phyloP scores from a whole-genome alignment of 2,888 invertebrate species.

The Chloroclystis v-ata region DNA sequence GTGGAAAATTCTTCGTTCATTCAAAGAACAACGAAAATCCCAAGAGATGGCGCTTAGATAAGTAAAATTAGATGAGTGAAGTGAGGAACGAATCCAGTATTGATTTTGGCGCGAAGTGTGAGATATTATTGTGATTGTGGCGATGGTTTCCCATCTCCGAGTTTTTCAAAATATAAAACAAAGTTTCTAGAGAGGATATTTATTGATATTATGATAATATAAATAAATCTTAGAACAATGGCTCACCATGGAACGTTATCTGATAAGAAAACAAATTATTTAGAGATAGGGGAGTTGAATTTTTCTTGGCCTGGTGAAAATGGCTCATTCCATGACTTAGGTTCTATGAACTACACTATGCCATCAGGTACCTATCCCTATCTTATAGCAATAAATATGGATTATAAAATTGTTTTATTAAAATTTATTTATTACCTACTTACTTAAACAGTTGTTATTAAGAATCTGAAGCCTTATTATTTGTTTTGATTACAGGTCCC shows the following conservation, averaged over 20 bases:
- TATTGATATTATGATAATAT: too few relatives aligned
- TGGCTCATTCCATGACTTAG: slow-evolving; percentile 65
- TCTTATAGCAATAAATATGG: too few relatives aligned
- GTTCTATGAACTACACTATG: slow-evolving; percentile 67
- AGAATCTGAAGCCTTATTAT: too few relatives aligned
- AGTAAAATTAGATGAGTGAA: neutral
- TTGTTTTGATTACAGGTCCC: slow-evolving; percentile 51
- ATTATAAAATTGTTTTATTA: too few relatives aligned
- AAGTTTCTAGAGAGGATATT: too few relatives aligned
- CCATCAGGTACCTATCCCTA: slow-evolving; percentile 67
- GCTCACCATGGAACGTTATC: slow-evolving; percentile 50
- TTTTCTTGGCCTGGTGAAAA: slow-evolving; percentile 74
- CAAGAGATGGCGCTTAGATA: slow-evolving; percentile 32
- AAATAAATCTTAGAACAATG: too few relatives aligned
- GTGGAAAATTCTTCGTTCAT: neutral
- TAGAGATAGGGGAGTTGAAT: slow-evolving; percentile 68
- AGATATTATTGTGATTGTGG: neutral
- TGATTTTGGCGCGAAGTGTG: slow-evolving; percentile 47
- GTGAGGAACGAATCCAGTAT: slow-evolving; percentile 3
- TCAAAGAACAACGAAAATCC: slow-evolving; percentile 1
- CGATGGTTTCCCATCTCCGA: too few relatives aligned
- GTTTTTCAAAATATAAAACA: too few relatives aligned
- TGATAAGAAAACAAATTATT: slow-evolving; percentile 54
- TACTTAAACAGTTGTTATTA: too few relatives aligned
- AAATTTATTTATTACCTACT: too few relatives aligned